Base-by-base conservation (phyloP, 2,888 invertebrate genomes). In the Thelaira solivaga region DNA sequence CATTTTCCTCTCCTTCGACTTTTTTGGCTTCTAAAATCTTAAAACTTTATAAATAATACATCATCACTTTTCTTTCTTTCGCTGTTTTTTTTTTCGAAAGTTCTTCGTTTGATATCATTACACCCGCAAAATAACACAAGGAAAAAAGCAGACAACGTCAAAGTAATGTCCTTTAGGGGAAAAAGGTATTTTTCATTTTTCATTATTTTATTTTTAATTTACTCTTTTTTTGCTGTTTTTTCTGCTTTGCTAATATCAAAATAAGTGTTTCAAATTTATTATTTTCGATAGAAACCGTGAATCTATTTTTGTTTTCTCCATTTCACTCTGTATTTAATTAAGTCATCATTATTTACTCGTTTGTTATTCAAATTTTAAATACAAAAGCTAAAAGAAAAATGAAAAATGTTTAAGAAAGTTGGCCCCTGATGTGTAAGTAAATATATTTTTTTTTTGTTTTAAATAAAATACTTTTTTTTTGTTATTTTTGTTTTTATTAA, bases 261-360 rank as follows among this genome's bases (percentile, higher is more conserved):
- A 57, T 26, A 68, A 68, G 45, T 57, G 24, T 36, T 36, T 47
- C 18, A 45, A 47, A 69, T 26, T 69, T 49, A 59, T 57, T 69
- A 49, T 59, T 22, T 29, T 39, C 11, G 49, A 47, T 29, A 49
- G 36, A 39, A 69, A 47, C 36, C 6, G 36, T 55, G 24, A 41
- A 55, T 22, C 11, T 20, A 5, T 11, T 47, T 34, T 29, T 39
- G 13, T 65, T 43, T 47, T 22, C 34, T 6, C 4, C 31, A 10
- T 47, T 6, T 7, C 31, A 10, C 49, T 13, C 7, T 18, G 16
- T 43, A 18, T 67, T 45, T 68, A 47, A 39, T 57, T 47, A 47
- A 39, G 36, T 47, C 39, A 13, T 59, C 39, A 69, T 69, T 69
- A 69, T 49, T 29, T 39, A 36, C 26, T 13, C 20, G 49, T 49